A percentile compares a stretch with the other conserved stretches of the same genome.
These are phyloP conservation scores for Chlorops oryzae DNA, from an alignment of 1,140 invertebrate genomes.

Conservation along the genomic window DNA sequence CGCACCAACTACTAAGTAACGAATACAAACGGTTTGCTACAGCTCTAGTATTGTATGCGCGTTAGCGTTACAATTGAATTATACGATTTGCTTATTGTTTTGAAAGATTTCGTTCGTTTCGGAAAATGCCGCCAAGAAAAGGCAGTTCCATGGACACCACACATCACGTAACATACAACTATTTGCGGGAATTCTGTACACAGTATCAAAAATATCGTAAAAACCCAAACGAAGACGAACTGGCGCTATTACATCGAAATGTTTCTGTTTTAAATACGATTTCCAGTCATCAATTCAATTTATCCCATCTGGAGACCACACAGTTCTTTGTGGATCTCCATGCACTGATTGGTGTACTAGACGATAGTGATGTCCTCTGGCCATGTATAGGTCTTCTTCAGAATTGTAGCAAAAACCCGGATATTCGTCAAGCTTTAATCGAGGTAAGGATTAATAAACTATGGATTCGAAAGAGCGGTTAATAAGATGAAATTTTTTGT, in stretches of 20 bases:
- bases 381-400: constrained; percentile 50
- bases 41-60: no score
- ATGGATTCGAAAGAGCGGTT: no score
- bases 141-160: no score
- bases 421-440: constrained; percentile 50
- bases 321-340: constrained; percentile 41
- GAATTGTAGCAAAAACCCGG: constrained; percentile 50
- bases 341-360: constrained; percentile 37
- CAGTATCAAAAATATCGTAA: constrained; percentile 27
- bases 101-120: no score
- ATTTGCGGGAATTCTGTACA: constrained; percentile 34
- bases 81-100: no score
- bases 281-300: constrained; percentile 26
- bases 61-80: no score
- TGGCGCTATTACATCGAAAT: constrained; percentile 33
- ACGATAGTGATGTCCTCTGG: constrained; percentile 47
- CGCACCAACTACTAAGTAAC: no score
- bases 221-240: constrained; percentile 28
- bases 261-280: constrained; percentile 34
- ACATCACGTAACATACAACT: constrained; percentile 26
- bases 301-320: constrained; percentile 28
- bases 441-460: no score
- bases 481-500: no score
- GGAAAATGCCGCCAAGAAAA: no score
- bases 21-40: no score